Evolutionary conservation across 2,113 vertebrate genomes (phyloP), one percentile per base, ranked within the genome.

Genomic region (Lampris megalopsis): DNA sequence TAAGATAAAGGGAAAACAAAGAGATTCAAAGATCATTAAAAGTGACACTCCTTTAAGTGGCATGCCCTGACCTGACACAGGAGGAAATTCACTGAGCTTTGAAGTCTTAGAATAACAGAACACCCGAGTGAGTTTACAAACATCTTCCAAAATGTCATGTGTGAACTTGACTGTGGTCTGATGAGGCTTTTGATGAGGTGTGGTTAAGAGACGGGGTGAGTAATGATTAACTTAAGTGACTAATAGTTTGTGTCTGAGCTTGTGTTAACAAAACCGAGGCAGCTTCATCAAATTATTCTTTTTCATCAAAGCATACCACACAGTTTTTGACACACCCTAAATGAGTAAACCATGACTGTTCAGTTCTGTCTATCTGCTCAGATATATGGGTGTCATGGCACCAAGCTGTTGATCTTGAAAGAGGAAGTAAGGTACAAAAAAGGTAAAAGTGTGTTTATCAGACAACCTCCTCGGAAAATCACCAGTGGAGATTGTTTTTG

Each of bases 171-270:
- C 36, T 35, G 52, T 9, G 24, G 9, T 63, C 35, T 38, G 4
- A 75, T 6, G 10, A 4, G 45, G 47, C 10, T 10, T 86, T 81
- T 63, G 63, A 68, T 59, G 45, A 83, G 84, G 85, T 65, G 82
- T 77, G 82, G 77, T 63, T 24, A 40, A 58, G 63, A 57, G 43
- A 58, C 6, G 9, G 5, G 11, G 7, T 42, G 47, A 35, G 45
- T 75, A 85, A 88, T 84, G 50, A 91, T 89, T 90, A 88, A 89
- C 81, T 35, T 4, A 4, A 3, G 13, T 80, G 84, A 90, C 80
- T 87, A 88, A 89, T 84, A 5, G 0, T 73, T 37, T 11, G 1
- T 40, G 57, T 52, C 71, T 49, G 49, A 35, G 40, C 58, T 38
- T 41, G 60, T 13, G 40, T 47, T 48, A 38, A 82, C 71, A 87